Evolutionary conservation across 1,140 invertebrate genomes (phyloP), one percentile per base, ranked within the genome.

Genomic region (Solenopsis fugax): DNA sequence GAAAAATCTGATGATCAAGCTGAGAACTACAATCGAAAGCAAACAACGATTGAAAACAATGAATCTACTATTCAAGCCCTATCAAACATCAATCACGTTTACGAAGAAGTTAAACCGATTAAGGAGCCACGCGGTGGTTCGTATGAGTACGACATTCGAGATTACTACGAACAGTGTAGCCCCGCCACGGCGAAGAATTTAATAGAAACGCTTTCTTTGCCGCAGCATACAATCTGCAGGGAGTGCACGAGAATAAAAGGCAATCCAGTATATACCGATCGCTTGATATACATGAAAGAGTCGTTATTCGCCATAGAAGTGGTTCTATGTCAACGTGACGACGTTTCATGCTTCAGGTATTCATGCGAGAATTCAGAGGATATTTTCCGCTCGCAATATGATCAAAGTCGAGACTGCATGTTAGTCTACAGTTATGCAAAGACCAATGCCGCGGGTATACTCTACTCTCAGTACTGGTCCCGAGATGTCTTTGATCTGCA

Each of bases 261-360:
- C 41, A 94, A 91, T 80, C 93, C 93, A 5, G 90, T 94, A 21
- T 95, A 94, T 45, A 95, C 93, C 13, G 94, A 95, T 87, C 90
- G 90, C 6, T 87, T 95, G 9, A 84, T 95, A 37, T 93, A 94
- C 50, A 72, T 85, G 12, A 94, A 92, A 13, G 67, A 91, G n/a
- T 73, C 90, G 0, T 85, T 95, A 2, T 64, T 76, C 1, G 91
- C 92, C 0, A 88, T 75, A 65, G 92, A 94, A 75, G 89, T 93
- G n/a, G 56, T 81, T 41, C 73, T 94, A 10, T 56, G 86, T 29
- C 90, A 93, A 6, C 90, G 77, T 37, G 88, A 88, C 4, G 90
- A 93, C 50, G 65, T 82, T 13, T 41, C 92, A 13, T 90, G 87
- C 21, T 94, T 93, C 29, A 89, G 77, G 34, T 89, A 87, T 34